phyloP scores from a whole-genome alignment of 30 jellyfish, hydroid and myxozoan species.

The Nemopilema nomurai region DNA sequence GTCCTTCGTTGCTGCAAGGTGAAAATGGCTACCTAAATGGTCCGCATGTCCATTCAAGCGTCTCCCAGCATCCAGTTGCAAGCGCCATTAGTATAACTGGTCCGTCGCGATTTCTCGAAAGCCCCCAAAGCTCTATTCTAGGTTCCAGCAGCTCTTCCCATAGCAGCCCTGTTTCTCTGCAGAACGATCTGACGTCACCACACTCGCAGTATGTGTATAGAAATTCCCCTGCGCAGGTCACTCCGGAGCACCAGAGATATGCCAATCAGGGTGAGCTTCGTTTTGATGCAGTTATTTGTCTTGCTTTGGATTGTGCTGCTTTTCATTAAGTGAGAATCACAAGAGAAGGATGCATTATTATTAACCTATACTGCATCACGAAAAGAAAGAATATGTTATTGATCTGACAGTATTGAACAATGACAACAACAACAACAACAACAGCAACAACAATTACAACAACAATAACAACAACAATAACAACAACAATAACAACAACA shows the following conservation, averaged over 20 bases:
- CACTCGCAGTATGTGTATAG: conserved; percentile 8
- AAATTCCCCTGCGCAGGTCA: conserved; percentile 29
- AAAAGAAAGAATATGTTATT: too few relatives aligned
- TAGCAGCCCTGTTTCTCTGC: conserved; percentile 1
- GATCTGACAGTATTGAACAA: too few relatives aligned
- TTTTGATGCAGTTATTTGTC: neutral
- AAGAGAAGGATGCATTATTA: too few relatives aligned
- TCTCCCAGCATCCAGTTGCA: neutral
- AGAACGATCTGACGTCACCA: conserved; percentile 3
- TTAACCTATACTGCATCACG: too few relatives aligned
- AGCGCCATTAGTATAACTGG: neutral
- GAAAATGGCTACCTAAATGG: conserved; percentile 3
- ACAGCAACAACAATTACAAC: too few relatives aligned
- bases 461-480: too few relatives aligned
- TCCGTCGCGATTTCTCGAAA: neutral
- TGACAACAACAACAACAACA: too few relatives aligned
- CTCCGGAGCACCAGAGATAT: conserved; percentile 65
- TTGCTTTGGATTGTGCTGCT: neutral
- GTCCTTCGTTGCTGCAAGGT: neutral
- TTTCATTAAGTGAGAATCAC: too few relatives aligned
- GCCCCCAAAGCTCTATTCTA: conserved; percentile 9
- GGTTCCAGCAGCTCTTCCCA: conserved; percentile 4
- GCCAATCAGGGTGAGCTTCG: conserved; percentile 13
- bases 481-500: too few relatives aligned
- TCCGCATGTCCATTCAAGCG: neutral